These are phyloP conservation scores for Magallana nippona DNA, from an alignment of 2,888 invertebrate genomes.

Conservation along the genomic window DNA sequence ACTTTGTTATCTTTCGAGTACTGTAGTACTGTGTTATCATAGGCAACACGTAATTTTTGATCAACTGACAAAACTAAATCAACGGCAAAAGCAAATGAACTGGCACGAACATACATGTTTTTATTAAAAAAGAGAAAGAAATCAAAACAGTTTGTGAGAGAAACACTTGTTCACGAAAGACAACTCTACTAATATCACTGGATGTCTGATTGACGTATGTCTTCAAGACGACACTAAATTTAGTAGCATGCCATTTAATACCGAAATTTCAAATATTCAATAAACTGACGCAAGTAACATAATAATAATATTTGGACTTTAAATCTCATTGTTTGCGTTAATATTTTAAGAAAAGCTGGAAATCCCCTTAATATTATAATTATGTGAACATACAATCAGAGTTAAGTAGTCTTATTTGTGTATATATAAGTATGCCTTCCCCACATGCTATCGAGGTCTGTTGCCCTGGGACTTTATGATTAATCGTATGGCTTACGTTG, in stretches of 20 bases:
- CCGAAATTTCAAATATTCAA: neutral
- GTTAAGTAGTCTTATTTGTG: neutral
- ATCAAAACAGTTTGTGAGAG: too few relatives aligned
- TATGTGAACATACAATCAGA: neutral
- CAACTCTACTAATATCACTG: neutral
- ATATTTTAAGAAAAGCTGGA: neutral
- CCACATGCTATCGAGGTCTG: neutral
- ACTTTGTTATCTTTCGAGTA: too few relatives aligned
- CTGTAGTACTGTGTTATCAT: too few relatives aligned
- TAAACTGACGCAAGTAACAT: neutral
- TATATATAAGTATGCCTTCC: neutral
- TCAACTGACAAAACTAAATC: too few relatives aligned
- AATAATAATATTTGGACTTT: neutral
- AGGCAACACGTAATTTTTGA: too few relatives aligned
- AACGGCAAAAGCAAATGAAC: too few relatives aligned
- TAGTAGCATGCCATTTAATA: neutral
- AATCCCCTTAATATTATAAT: neutral
- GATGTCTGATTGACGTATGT: neutral
- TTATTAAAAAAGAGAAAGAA: too few relatives aligned
- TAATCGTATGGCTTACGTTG: slow-evolving; percentile 31
- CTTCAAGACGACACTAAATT: neutral
- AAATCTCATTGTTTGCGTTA: neutral
- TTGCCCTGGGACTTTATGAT: slow-evolving; percentile 33
- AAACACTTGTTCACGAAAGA: neutral
- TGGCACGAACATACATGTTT: too few relatives aligned